phyloP scores from a whole-genome alignment of 2,888 invertebrate species.

The Polydrusus pterygomalis region DNA sequence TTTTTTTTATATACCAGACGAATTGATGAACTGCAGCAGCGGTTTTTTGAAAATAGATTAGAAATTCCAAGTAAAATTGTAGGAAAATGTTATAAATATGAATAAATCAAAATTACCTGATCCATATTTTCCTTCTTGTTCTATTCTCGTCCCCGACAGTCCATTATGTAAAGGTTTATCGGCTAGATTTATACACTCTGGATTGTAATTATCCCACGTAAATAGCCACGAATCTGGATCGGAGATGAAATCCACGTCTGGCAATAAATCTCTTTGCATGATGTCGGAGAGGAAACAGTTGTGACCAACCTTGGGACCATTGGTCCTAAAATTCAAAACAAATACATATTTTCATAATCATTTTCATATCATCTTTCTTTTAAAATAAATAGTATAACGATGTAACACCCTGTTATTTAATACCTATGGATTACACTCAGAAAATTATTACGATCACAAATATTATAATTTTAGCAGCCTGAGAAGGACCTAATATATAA shows the following conservation, averaged over 20 bases:
- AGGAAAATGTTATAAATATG: too few relatives aligned
- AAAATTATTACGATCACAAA: too few relatives aligned
- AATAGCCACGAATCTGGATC: constrained; percentile 83
- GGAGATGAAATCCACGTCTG: constrained; percentile 82
- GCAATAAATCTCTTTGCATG: constrained; percentile 83
- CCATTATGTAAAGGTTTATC: constrained; percentile 56
- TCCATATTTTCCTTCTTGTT: constrained; percentile 52
- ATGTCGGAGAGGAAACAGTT: constrained; percentile 88
- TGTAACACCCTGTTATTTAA: too few relatives aligned
- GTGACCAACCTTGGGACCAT: constrained; percentile 39
- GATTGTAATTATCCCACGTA: constrained; percentile 86
- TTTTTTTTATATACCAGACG: too few relatives aligned
- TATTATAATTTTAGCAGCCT: too few relatives aligned
- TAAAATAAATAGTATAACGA: too few relatives aligned
- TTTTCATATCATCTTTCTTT: too few relatives aligned
- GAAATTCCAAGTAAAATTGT: too few relatives aligned
- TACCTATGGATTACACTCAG: too few relatives aligned
- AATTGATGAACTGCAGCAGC: too few relatives aligned
- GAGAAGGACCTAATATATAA: too few relatives aligned
- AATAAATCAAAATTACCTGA: constrained; percentile 44
- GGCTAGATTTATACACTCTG: constrained; percentile 75
- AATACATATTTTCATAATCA: background rate
- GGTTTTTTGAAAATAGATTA: too few relatives aligned
- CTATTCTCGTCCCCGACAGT: constrained; percentile 47
- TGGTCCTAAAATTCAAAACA: constrained; percentile 58